phyloP scores from a whole-genome alignment of 2,888 invertebrate species.

The Aelia acuminata region DNA sequence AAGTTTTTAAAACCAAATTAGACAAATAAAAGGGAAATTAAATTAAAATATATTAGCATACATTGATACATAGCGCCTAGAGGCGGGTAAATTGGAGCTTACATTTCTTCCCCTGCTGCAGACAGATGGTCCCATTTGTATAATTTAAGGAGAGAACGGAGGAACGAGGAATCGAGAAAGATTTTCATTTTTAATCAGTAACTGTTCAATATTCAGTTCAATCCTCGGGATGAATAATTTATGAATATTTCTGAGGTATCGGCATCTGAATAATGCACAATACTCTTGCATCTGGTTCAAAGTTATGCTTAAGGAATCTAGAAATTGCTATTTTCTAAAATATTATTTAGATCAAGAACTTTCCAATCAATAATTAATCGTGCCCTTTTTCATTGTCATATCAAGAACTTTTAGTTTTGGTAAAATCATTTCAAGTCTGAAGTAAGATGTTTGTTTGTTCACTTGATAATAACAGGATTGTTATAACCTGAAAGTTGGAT shows the following conservation, averaged over 20 bases:
- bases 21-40: background rate
- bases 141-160: conserved; percentile 7
- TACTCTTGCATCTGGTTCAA: background rate
- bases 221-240: conserved; percentile 11
- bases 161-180: background rate
- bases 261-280: conserved; percentile 5
- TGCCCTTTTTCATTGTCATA: background rate
- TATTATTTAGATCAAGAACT: background rate
- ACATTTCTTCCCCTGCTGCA: conserved; percentile 9
- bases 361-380: background rate
- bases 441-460: no score
- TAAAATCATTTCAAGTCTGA: no score
- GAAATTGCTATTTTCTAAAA: background rate
- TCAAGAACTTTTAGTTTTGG: no score
- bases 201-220: conserved; percentile 19
- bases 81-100: background rate
- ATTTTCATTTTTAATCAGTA: conserved; percentile 33
- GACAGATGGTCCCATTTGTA: conserved; percentile 5
- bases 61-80: background rate
- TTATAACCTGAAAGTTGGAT: no score
- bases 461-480: no score
- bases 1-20: no score
- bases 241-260: background rate
- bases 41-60: background rate
- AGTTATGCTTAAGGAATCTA: background rate